Conservation (phyloP, 2,888 invertebrate species). For the Leucozona laternaria region DNA sequence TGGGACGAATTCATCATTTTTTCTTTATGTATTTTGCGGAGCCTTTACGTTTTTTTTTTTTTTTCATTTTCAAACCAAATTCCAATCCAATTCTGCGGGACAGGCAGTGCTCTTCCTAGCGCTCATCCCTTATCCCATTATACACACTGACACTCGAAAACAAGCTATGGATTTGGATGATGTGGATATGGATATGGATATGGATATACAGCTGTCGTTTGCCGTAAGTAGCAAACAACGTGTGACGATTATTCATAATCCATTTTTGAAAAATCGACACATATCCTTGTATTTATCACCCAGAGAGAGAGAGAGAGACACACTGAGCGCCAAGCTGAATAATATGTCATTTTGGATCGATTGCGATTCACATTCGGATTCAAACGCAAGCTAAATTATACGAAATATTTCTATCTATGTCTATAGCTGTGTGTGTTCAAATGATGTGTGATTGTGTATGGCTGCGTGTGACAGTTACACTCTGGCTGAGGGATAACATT, state of each 20-base stretch:
- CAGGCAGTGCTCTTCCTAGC: slow-evolving; percentile 26
- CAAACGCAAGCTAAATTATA: slow-evolving; percentile 54
- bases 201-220: slow-evolving; percentile 40
- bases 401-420: slow-evolving; percentile 14
- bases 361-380: slow-evolving; percentile 31
- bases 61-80: slow-evolving; percentile 48
- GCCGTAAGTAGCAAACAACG: slow-evolving; percentile 73
- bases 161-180: slow-evolving; percentile 61
- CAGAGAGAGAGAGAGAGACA: slow-evolving; percentile 12
- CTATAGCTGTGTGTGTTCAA: neutral
- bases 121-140: slow-evolving; percentile 67
- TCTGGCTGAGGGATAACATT: slow-evolving; percentile 66
- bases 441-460: neutral
- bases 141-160: slow-evolving; percentile 63
- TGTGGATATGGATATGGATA: slow-evolving; percentile 14
- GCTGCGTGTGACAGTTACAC: slow-evolving; percentile 49
- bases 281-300: slow-evolving; percentile 74
- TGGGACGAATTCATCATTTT: slow-evolving; percentile 71
- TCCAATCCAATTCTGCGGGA: slow-evolving; percentile 67
- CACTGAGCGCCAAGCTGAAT: slow-evolving; percentile 58
- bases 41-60: slow-evolving; percentile 37
- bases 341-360: slow-evolving; percentile 67
- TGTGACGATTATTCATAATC: slow-evolving; percentile 76
- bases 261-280: slow-evolving; percentile 74
- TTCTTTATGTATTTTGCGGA: slow-evolving; percentile 44